A percentile compares a stretch with the other conserved stretches of the same genome.
phyloP scores from a whole-genome alignment of 1,140 invertebrate species.

The Lucilia cuprina region DNA sequence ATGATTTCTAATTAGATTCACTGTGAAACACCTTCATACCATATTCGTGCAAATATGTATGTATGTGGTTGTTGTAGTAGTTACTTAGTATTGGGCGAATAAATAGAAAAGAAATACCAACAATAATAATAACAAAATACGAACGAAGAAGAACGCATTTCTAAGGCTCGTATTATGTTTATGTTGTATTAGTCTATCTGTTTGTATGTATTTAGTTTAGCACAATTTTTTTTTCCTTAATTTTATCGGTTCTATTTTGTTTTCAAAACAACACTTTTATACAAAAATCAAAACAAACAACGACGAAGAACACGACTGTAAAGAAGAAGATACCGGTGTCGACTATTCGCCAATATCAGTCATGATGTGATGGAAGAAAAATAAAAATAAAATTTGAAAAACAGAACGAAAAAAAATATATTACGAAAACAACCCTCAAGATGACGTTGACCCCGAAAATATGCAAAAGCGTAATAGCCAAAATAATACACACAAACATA shows the following conservation, averaged over 20 bases:
- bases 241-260: neutral
- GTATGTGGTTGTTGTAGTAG: too few species aligned
- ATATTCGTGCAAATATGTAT: neutral
- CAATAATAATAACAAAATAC: neutral
- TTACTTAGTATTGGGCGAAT: neutral
- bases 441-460: conserved; percentile 43
- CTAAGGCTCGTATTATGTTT: neutral
- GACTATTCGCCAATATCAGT: conserved; percentile 4
- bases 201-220: neutral
- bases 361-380: neutral
- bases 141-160: neutral
- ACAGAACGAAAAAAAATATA: conserved; percentile 32
- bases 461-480: conserved; percentile 36
- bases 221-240: neutral
- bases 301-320: neutral
- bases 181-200: too few species aligned
- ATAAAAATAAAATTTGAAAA: conserved; percentile 11
- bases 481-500: conserved; percentile 19
- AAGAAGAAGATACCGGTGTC: conserved; percentile 7
- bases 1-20: conserved; percentile 25
- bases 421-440: conserved; percentile 42
- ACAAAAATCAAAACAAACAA: conserved; percentile 21
- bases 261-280: neutral
- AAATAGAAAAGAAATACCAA: neutral
- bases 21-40: neutral